Evolutionary conservation across 2,113 vertebrate genomes (phyloP).

Genomic region (Macheiramphus alcinus): DNA sequence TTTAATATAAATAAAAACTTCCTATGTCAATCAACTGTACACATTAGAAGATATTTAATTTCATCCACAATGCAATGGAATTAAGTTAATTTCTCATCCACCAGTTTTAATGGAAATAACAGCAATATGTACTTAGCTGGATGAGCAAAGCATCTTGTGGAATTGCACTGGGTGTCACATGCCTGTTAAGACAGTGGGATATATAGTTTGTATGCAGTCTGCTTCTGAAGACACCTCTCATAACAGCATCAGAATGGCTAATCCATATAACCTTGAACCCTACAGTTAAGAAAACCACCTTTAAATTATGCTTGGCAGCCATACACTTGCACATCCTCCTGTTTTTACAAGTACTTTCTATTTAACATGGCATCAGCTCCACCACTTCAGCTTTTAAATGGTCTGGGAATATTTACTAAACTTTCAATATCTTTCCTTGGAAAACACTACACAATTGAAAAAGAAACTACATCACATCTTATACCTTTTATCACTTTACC

Average conservation of each 20-base stretch:
- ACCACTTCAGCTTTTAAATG: constrained; percentile 71
- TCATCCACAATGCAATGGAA: not conserved
- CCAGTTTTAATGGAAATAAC: not conserved
- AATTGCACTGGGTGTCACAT: not conserved
- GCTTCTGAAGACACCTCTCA: constrained; percentile 36
- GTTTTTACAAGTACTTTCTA: constrained; percentile 67
- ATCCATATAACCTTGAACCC: constrained; percentile 44
- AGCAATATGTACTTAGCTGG: not conserved
- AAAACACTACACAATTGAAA: constrained; percentile 62
- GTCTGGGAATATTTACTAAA: constrained; percentile 69
- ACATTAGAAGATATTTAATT: not conserved
- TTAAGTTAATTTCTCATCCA: not conserved
- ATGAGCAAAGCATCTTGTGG: not conserved
- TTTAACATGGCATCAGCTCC: constrained; percentile 69
- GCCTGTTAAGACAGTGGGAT: constrained; percentile 20
- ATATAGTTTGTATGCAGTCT: constrained; percentile 15
- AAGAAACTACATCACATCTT: constrained; percentile 11
- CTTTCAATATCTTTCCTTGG: constrained; percentile 68
- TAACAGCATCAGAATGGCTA: constrained; percentile 38
- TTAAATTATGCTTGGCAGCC: constrained; percentile 66
- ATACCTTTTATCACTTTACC: constrained; percentile 12
- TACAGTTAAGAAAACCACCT: constrained; percentile 59
- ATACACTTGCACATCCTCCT: constrained; percentile 44
- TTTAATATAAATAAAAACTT: not conserved
- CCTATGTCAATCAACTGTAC: not conserved